Conservation (phyloP, 2,888 invertebrate genomes). For the Malthinus seriepunctatus region DNA sequence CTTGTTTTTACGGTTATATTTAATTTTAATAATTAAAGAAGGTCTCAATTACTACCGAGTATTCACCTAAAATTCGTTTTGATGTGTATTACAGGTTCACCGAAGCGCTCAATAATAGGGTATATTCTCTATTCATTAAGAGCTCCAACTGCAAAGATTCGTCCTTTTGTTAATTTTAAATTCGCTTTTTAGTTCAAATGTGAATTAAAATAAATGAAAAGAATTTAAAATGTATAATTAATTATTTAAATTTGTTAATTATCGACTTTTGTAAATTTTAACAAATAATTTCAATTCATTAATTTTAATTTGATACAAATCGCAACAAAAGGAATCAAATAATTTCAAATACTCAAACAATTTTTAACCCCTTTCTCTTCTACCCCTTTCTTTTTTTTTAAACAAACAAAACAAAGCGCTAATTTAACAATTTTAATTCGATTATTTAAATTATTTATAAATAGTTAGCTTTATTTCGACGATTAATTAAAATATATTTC, state of each 20-base stretch:
- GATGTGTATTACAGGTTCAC: constrained; percentile 11
- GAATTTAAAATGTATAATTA: constrained; percentile 5
- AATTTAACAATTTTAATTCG: too few relatives aligned
- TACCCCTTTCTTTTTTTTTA: too few relatives aligned
- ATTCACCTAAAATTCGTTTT: constrained; percentile 7
- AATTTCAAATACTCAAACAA: too few relatives aligned
- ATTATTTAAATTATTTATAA: too few relatives aligned
- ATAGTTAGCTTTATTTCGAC: too few relatives aligned
- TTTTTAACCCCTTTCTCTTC: too few relatives aligned
- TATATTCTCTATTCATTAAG: constrained; percentile 6
- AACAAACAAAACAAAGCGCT: too few relatives aligned
- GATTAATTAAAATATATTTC: too few relatives aligned
- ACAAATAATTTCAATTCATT: too few relatives aligned
- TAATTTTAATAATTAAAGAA: constrained; percentile 12
- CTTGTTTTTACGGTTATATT: background rate
- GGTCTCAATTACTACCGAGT: constrained; percentile 10
- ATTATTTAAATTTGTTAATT: constrained; percentile 8
- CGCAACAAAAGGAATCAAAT: too few relatives aligned
- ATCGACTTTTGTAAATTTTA: too few relatives aligned
- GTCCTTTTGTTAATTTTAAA: constrained; percentile 7
- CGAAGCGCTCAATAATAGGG: constrained; percentile 14
- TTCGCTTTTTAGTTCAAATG: constrained; percentile 3
- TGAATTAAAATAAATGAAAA: constrained; percentile 1
- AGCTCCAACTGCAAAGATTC: constrained; percentile 5
- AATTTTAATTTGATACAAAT: too few relatives aligned